phyloP scores from a whole-genome alignment of 2,888 invertebrate genomes.

The Philaethria dido region DNA sequence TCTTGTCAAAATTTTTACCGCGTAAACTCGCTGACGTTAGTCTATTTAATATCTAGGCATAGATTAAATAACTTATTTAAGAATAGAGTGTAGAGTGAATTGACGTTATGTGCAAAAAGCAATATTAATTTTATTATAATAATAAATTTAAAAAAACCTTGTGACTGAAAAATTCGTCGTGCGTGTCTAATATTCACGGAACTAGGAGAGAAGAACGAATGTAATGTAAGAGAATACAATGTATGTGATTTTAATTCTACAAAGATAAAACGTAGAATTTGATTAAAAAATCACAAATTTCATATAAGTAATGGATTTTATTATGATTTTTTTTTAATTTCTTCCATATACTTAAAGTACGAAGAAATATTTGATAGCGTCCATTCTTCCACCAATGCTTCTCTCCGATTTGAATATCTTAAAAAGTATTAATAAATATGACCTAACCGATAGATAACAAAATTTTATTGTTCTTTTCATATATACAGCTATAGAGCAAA shows the following conservation, averaged over 20 bases:
- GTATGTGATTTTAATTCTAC: neutral
- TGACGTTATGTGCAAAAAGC: conserved; percentile 35
- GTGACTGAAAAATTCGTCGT: conserved; percentile 30
- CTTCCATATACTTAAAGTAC: conserved; percentile 1
- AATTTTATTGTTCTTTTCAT: conserved; percentile 39
- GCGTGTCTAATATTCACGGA: conserved; percentile 14
- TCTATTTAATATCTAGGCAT: neutral
- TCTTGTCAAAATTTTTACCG: neutral
- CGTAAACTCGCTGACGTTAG: neutral
- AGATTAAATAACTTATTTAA: neutral
- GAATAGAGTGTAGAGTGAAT: conserved; percentile 22
- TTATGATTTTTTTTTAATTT: neutral
- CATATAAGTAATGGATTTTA: neutral
- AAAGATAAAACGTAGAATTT: neutral
- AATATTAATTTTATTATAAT: conserved; percentile 23
- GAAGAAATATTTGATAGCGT: neutral
- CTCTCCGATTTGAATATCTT: neutral
- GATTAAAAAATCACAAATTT: neutral
- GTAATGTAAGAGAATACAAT: neutral
- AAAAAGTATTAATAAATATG: conserved; percentile 27
- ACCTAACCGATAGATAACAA: conserved; percentile 36
- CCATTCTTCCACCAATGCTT: neutral
- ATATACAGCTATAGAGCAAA: conserved; percentile 47
- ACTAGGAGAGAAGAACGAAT: neutral
- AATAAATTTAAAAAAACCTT: conserved; percentile 23